A percentile compares a stretch with the other conserved stretches of the same genome.
phyloP scores from a whole-genome alignment of 2,888 invertebrate genomes.

The Branchipolynoe longqiensis region DNA sequence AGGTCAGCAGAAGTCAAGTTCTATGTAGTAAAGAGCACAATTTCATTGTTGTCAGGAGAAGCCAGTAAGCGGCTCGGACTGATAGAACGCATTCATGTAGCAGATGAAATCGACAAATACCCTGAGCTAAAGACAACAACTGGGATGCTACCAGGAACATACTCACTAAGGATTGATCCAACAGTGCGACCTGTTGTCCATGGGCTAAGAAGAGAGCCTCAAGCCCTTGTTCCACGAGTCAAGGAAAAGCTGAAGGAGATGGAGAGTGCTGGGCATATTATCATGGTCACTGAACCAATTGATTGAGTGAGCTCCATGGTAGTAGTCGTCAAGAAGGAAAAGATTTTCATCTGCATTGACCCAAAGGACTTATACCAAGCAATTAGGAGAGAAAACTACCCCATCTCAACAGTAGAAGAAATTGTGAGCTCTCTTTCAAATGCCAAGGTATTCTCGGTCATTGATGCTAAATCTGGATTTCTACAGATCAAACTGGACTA shows the following conservation, averaged over 20 bases:
- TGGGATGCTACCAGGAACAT: conserved; percentile 1
- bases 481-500: conserved; percentile 68
- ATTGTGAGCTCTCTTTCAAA: conserved; percentile 66
- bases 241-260: conserved; percentile 68
- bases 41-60: conserved; percentile 6
- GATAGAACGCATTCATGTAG: background rate
- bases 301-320: conserved; percentile 70
- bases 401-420: conserved; percentile 69
- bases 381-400: conserved; percentile 66
- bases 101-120: conserved; percentile 7
- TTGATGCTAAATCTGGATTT: conserved; percentile 70
- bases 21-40: background rate
- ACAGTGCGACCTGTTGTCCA: conserved; percentile 63
- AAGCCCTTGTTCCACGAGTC: conserved; percentile 59
- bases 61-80: conserved; percentile 31
- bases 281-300: conserved; percentile 66
- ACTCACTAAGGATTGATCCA: conserved; percentile 61
- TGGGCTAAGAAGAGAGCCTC: conserved; percentile 61
- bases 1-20: background rate
- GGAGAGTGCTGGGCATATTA: conserved; percentile 67
- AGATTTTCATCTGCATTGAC: conserved; percentile 68
- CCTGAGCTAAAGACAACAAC: conserved; percentile 36
- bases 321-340: conserved; percentile 63
- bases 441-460: conserved; percentile 68
- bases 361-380: conserved; percentile 67